These are phyloP conservation scores for Alosa alosa DNA, from an alignment of 2,113 vertebrate species.

Conservation along the genomic window DNA sequence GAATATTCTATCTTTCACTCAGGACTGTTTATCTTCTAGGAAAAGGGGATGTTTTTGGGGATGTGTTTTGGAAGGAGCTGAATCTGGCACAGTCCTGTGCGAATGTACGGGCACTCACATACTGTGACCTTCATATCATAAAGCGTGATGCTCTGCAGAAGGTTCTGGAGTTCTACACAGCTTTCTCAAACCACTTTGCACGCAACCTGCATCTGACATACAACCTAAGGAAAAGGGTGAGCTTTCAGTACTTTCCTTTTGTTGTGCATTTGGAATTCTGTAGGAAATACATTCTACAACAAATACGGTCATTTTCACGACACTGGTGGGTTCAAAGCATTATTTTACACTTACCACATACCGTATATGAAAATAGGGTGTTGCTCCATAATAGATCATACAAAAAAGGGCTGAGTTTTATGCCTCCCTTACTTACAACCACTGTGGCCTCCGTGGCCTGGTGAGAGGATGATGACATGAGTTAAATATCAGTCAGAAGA, in stretches of 20 bases:
- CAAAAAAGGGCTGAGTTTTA: too few species aligned
- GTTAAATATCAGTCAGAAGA: too few species aligned
- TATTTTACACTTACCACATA: too few species aligned
- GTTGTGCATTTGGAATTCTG: background rate
- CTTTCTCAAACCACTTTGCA: slow-evolving; percentile 93
- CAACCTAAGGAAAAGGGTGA: slow-evolving; percentile 92
- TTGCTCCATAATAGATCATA: too few species aligned
- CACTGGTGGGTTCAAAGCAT: too few species aligned
- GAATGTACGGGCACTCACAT: slow-evolving; percentile 91
- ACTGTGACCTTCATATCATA: slow-evolving; percentile 95
- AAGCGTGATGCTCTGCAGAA: slow-evolving; percentile 93
- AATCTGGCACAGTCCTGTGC: slow-evolving; percentile 91
- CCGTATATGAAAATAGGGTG: too few species aligned
- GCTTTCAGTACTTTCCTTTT: slow-evolving; percentile 22
- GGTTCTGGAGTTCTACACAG: slow-evolving; percentile 91
- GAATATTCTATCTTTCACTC: background rate
- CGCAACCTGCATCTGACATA: slow-evolving; percentile 93
- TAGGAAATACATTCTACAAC: background rate
- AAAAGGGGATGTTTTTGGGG: slow-evolving; percentile 97
- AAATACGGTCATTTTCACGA: too few species aligned
- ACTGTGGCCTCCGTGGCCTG: too few species aligned
- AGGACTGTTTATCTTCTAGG: slow-evolving; percentile 65
- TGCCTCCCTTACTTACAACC: too few species aligned
- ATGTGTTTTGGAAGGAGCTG: slow-evolving; percentile 95
- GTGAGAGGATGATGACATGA: too few species aligned